phyloP scores from a whole-genome alignment of 2,888 invertebrate species.

The Drosophila vallismaia region DNA sequence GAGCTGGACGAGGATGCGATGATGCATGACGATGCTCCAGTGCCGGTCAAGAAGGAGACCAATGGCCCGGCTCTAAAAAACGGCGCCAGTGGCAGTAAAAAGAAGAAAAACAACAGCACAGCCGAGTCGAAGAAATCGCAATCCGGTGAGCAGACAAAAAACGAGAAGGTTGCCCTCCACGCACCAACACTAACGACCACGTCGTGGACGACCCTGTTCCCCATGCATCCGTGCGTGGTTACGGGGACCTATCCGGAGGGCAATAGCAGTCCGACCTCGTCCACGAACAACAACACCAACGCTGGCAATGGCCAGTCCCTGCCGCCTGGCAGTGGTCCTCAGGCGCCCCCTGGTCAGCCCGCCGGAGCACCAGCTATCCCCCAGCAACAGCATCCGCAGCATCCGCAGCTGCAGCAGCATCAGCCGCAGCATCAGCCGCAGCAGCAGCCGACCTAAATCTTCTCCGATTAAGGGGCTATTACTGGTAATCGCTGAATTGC shows the following conservation, averaged over 20 bases:
- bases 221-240: slow-evolving; percentile 94
- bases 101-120: slow-evolving; percentile 75
- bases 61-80: slow-evolving; percentile 60
- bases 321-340: slow-evolving; percentile 33
- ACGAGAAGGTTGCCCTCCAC: slow-evolving; percentile 84
- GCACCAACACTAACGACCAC: slow-evolving; percentile 89
- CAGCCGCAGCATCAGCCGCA: slow-evolving; percentile 48
- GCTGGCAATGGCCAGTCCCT: slow-evolving; percentile 27
- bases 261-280: slow-evolving; percentile 84
- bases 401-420: slow-evolving; percentile 36
- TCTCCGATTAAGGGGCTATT: slow-evolving; percentile 52
- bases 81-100: slow-evolving; percentile 73
- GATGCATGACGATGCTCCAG: slow-evolving; percentile 67
- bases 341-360: slow-evolving; percentile 24
- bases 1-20: slow-evolving; percentile 67
- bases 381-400: slow-evolving; percentile 44
- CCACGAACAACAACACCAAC: slow-evolving; percentile 74
- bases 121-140: slow-evolving; percentile 74
- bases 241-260: slow-evolving; percentile 93
- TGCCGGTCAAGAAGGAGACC: slow-evolving; percentile 70
- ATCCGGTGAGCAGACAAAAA: slow-evolving; percentile 83
- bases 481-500: slow-evolving; percentile 55
- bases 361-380: slow-evolving; percentile 35
- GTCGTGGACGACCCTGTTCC: slow-evolving; percentile 93
- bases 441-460: slow-evolving; percentile 63